Evolutionary conservation across 2,113 vertebrate species (phyloP).

Genomic region (Anhinga anhinga): DNA sequence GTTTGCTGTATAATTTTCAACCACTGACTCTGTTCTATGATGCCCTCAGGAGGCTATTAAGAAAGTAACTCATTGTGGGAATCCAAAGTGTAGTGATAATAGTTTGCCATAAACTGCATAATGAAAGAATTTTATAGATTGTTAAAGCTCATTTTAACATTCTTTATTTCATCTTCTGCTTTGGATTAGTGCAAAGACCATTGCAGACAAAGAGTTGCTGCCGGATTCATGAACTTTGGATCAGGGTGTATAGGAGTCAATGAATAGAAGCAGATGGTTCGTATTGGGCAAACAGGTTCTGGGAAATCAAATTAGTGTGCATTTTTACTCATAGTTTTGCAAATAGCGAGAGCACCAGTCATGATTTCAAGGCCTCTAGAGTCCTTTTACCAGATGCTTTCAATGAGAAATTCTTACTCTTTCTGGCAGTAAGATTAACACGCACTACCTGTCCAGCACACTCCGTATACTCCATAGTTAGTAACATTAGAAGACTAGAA

Average conservation of each 20-base stretch:
- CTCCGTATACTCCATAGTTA: background rate
- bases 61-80: background rate
- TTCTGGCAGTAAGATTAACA: background rate
- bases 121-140: background rate
- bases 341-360: background rate
- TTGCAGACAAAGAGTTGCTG: background rate
- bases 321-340: background rate
- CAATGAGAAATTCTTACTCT: background rate
- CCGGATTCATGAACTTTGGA: background rate
- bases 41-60: constrained; percentile 30
- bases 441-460: background rate
- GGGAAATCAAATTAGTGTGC: background rate
- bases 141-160: constrained; percentile 11
- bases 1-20: background rate
- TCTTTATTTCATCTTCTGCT: background rate
- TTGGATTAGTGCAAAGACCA: background rate
- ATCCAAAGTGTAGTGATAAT: constrained; percentile 1
- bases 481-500: background rate
- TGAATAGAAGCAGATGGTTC: constrained; percentile 18
- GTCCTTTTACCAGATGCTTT: constrained; percentile 1
- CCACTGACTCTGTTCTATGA: constrained; percentile 2
- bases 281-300: background rate
- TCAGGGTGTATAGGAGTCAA: background rate
- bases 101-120: background rate
- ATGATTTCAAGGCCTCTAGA: background rate